These are phyloP conservation scores for Colinus virginianus DNA, from an alignment of 2,113 vertebrate species.

Conservation along the genomic window DNA sequence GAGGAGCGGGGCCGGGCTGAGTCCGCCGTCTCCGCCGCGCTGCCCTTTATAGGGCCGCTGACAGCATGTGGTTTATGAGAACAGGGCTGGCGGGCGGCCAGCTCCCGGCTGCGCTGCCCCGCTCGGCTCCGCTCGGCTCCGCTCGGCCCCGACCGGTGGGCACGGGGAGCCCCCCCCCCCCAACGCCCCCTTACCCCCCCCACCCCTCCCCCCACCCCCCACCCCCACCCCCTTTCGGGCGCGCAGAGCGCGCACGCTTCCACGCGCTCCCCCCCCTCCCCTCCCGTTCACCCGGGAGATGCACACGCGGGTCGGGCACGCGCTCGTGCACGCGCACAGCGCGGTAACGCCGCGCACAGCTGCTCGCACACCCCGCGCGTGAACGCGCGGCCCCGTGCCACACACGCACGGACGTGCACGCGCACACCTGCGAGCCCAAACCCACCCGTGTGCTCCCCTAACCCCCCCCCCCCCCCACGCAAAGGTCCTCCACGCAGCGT, in stretches of 20 bases:
- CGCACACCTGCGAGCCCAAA: fast-evolving
- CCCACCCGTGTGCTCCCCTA: fast-evolving
- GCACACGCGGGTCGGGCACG: too few species aligned
- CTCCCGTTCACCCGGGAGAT: too few species aligned
- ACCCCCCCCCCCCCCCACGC: neutral
- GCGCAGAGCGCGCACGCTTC: too few species aligned
- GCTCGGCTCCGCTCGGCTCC: neutral
- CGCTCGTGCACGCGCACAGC: neutral
- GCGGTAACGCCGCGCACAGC: too few species aligned
- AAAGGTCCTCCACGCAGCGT: neutral
- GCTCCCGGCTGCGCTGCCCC: neutral
- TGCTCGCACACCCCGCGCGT: too few species aligned
- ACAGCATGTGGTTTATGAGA: constrained; percentile 81
- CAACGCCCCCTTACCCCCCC: too few species aligned
- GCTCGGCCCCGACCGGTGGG: neutral
- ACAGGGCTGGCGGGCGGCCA: constrained; percentile 76
- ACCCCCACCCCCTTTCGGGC: too few species aligned
- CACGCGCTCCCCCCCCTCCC: too few species aligned
- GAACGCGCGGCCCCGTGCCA: too few species aligned
- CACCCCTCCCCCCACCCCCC: too few species aligned
- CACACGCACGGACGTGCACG: too few species aligned
- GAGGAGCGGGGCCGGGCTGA: constrained; percentile 1
- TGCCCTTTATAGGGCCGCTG: constrained; percentile 32
- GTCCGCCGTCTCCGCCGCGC: constrained; percentile 27
- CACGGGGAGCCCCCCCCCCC: too few species aligned